Conservation (phyloP, 2,113 vertebrate species). For the Clinocottus analis region DNA sequence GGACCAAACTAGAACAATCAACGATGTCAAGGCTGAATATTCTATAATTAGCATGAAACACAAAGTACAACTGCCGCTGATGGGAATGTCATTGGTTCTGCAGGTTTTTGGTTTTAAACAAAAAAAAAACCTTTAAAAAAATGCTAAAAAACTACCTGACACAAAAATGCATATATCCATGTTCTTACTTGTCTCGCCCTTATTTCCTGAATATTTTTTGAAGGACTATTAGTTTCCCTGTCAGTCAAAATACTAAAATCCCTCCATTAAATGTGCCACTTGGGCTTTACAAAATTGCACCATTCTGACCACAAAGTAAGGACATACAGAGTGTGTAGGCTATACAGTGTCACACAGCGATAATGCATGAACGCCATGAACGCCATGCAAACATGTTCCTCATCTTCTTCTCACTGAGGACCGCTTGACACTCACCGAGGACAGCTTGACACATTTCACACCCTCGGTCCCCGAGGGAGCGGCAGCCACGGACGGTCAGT, state of each 20-base stretch:
- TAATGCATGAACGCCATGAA: too few species aligned
- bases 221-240: neutral
- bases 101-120: neutral
- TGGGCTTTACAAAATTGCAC: neutral
- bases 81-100: neutral
- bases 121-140: too few species aligned
- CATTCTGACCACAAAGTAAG: conserved; percentile 5
- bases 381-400: conserved; percentile 34
- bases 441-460: conserved; percentile 67
- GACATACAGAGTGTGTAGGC: neutral
- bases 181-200: conserved; percentile 1
- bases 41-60: neutral
- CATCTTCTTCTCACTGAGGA: conserved; percentile 57
- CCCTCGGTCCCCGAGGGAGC: conserved; percentile 27
- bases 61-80: neutral
- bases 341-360: conserved; percentile 1
- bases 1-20: neutral
- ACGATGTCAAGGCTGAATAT: neutral
- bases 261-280: neutral
- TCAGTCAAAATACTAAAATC: conserved; percentile 38
- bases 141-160: neutral
- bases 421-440: too few species aligned
- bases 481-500: conserved; percentile 21
- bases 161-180: neutral
- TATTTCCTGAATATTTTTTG: conserved; percentile 29